Base-by-base conservation (phyloP, 2,113 vertebrate genomes). In the Archilochus colubris region DNA sequence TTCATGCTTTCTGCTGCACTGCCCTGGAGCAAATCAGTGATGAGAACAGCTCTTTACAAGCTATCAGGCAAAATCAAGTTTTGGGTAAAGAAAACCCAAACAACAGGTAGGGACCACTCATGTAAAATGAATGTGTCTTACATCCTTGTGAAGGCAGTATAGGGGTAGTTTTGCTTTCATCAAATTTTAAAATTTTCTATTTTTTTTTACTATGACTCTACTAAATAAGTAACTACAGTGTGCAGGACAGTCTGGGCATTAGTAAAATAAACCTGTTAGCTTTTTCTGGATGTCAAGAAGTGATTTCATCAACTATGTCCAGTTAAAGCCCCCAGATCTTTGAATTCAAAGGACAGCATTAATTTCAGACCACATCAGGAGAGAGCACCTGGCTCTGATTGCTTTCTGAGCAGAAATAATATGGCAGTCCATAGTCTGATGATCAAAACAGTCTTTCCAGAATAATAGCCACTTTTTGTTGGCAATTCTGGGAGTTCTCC, bases 1-100 rank as follows among this genome's bases (percentile, higher is more conserved):
- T 64, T 67, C 73, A 57, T 58, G 31, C 44, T 83, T 91, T 58
- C 77, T 88, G 61, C 67, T 87, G 72, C 2, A 14, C 59, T 7
- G 8, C 40, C 33, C 40, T 63, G 80, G 76, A 53, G 50, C 27
- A 75, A 67, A 76, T 72, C 33, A 0, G 53, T 93, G 82, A 94
- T 94, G 94, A 97, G 94, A 95, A 96, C 89, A 59, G 91, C 95
- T 44, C 90, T 96, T 25, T 96, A 96, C 84, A 97, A 96, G 67
- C 90, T 97, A 43, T 96, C 94, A 8, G 48, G 70, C 78, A 97
- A 97, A 97, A 93, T 95, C 91, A 96, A 89, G 75, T 91, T 96
- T 48, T 57, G 50, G 74, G 88, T 96, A 92, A 97, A 91, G 95
- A 97, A 97, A 96, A 95, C 88, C 5, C 90, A 82, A 86, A 86